phyloP scores from a whole-genome alignment of 2,113 vertebrate genomes.

The Phalacrocorax aristotelis region DNA sequence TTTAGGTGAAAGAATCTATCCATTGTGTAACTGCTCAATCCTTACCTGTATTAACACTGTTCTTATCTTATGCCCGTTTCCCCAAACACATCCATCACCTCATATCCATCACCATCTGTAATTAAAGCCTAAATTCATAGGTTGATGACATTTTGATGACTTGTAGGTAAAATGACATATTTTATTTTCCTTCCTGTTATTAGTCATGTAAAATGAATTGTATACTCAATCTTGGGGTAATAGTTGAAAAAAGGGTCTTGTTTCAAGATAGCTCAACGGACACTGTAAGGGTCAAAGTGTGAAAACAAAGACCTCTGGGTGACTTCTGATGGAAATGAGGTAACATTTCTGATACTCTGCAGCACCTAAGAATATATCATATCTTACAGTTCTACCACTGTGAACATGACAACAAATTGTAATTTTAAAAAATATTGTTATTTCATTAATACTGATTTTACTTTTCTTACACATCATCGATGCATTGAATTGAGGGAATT shows the following conservation, averaged over 20 bases:
- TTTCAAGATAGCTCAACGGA: not conserved
- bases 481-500: not conserved
- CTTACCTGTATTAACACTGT: fast-evolving
- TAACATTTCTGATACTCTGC: not conserved
- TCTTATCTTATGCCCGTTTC: not conserved
- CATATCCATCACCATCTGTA: not conserved
- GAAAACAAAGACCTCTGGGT: not conserved
- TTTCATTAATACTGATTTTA: not conserved
- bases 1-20: not conserved
- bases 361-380: not conserved
- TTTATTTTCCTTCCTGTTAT: not conserved
- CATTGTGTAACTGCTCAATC: not conserved
- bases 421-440: not conserved
- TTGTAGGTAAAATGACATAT: not conserved
- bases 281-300: not conserved
- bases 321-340: not conserved
- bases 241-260: not conserved
- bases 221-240: not conserved
- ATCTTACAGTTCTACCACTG: not conserved
- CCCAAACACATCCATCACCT: not conserved
- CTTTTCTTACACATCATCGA: not conserved
- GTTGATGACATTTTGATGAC: not conserved
- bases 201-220: not conserved
- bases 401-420: not conserved
- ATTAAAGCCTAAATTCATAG: not conserved